phyloP scores from a whole-genome alignment of 2,888 invertebrate genomes.

The Nudaria mundana region DNA sequence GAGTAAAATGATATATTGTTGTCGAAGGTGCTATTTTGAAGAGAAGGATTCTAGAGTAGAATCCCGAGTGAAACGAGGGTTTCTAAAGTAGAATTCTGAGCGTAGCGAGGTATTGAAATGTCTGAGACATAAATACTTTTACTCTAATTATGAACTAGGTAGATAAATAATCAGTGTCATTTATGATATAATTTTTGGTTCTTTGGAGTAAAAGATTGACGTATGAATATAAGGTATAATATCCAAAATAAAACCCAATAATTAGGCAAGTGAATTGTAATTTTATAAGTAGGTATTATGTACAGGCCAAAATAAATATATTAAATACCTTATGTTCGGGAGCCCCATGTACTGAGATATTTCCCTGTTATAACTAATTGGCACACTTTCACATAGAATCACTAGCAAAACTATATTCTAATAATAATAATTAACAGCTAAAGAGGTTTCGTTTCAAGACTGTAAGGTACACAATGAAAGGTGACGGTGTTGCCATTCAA shows the following conservation, averaged over 20 bases:
- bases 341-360: conserved; percentile 30
- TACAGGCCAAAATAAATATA: conserved; percentile 67
- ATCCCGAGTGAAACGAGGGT: too few species aligned
- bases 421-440: conserved; percentile 66
- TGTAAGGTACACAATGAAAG: conserved; percentile 16
- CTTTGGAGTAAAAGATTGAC: conserved; percentile 30
- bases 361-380: conserved; percentile 66
- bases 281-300: conserved; percentile 45
- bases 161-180: too few species aligned
- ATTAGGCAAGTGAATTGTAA: conserved; percentile 41
- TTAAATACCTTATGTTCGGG: conserved; percentile 58
- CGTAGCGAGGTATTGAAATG: too few species aligned
- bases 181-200: too few species aligned
- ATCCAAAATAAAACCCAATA: conserved; percentile 36
- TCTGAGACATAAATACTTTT: too few species aligned
- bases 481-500: too few species aligned
- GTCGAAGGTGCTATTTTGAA: too few species aligned
- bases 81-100: too few species aligned
- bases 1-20: too few species aligned
- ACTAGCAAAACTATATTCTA: conserved; percentile 76
- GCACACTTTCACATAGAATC: conserved; percentile 79
- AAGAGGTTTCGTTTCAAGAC: conserved; percentile 49
- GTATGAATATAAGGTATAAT: conserved; percentile 29
- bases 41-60: too few species aligned
- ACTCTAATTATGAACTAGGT: conserved; percentile 5